Evolutionary conservation across 2,797 vertebrate species (phyloP), one percentile per base, ranked within the genome.

Genomic region (Mareca penelope): DNA sequence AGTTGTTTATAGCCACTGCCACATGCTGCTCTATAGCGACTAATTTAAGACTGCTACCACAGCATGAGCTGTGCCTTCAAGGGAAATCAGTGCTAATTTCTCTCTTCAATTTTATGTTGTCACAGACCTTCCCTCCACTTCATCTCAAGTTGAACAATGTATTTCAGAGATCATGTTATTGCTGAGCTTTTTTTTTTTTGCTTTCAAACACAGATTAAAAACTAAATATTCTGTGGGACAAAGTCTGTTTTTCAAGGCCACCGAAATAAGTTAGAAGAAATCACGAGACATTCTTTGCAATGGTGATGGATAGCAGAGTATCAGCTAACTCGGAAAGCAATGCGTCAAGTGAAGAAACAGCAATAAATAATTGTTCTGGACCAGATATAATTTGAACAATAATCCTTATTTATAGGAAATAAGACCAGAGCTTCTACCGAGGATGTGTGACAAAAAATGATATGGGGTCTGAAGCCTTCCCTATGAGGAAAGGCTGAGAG

Each of bases 231-330:
- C 63, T 21, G 21, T 9, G 7, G 39, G 4, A 42, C 15, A 33
- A 68, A 35, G 12, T 39, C 44, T 91, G 68, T 7, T 21, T 85
- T 83, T 90, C 80, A 84, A 93, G 73, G 67, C 72, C 67, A 55
- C 22, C 12, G 80, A 56, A 88, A 35, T 7, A 40, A 80, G 26
- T 39, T 55, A 67, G 61, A 56, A 50, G n/a, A 70, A 12, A 68
- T 71, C 63, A 17, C 12, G 52, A 65, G 67, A 59, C 29, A 3
- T 39, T n/a, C 35, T 52, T n/a, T 37, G 52, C 31, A 77, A 85
- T 19, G 39, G 39, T 73, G 69, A 35, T 4, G 79, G 70, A 52
- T 5, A 90, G 67, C 50, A 90, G 59, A 90, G 75, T 70, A 76
- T 19, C 46, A 52, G 86, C 23, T 1, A 84, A 61, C n/a, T 48